phyloP scores from a whole-genome alignment of 1,140 invertebrate genomes.

The Pogonomyrmex barbatus region DNA sequence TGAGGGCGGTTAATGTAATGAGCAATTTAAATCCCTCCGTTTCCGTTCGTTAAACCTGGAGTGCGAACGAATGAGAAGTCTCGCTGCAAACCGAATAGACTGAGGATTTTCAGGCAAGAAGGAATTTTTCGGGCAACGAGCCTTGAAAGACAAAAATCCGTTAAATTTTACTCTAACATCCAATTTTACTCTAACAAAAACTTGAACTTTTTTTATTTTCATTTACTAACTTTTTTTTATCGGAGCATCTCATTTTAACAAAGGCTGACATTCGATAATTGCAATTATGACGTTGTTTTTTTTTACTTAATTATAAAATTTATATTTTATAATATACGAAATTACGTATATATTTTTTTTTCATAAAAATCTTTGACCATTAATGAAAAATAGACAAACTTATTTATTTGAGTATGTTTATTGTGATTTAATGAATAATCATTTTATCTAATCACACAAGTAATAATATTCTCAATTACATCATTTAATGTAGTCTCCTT shows the following conservation, averaged over 20 bases:
- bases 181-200: neutral
- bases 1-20: constrained; percentile 18
- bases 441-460: neutral
- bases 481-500: neutral
- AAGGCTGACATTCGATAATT: neutral
- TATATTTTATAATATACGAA: neutral
- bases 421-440: neutral
- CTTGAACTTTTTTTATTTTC: neutral
- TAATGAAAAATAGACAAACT: constrained; percentile 21
- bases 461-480: constrained; percentile 8
- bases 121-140: neutral
- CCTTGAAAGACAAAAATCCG: neutral
- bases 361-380: neutral
- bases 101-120: neutral
- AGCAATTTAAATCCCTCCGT: constrained; percentile 25
- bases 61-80: neutral
- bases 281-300: neutral
- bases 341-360: neutral
- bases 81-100: neutral
- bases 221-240: neutral
- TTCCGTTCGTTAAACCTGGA: constrained; percentile 12
- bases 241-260: neutral
- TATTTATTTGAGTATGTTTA: constrained; percentile 25
- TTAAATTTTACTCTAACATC: neutral
- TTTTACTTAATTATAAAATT: neutral